Conservation (phyloP, 2,113 vertebrate genomes). For the Sciurus niger region DNA sequence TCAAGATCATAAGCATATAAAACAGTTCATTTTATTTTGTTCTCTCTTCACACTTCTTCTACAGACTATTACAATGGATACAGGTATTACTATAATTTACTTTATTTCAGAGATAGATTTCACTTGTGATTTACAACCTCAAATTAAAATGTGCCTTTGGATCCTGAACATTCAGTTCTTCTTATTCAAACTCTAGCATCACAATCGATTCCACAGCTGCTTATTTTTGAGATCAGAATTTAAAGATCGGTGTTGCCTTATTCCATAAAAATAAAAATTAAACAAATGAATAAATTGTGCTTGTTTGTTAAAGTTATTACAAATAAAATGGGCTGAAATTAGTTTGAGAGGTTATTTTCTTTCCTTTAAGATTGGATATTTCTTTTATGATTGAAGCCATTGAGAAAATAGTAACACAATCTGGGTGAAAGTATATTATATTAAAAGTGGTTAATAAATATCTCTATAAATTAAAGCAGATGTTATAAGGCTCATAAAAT, state of each 20-base stretch:
- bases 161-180: background rate
- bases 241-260: background rate
- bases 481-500: constrained; percentile 16
- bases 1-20: background rate
- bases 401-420: background rate
- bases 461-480: background rate
- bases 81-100: background rate
- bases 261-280: background rate
- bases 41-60: background rate
- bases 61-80: background rate
- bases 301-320: background rate
- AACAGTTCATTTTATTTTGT: background rate
- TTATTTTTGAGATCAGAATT: constrained; percentile 28
- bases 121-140: background rate
- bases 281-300: background rate
- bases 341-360: background rate
- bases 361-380: constrained; percentile 8
- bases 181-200: background rate
- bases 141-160: background rate
- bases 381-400: background rate
- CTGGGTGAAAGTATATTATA: background rate
- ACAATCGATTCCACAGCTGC: background rate
- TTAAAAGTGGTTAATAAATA: constrained; percentile 23
- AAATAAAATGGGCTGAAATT: constrained; percentile 48
- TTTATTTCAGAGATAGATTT: background rate